Base-by-base conservation (phyloP, 2,113 vertebrate genomes). In the Dasyornis broadbenti region DNA sequence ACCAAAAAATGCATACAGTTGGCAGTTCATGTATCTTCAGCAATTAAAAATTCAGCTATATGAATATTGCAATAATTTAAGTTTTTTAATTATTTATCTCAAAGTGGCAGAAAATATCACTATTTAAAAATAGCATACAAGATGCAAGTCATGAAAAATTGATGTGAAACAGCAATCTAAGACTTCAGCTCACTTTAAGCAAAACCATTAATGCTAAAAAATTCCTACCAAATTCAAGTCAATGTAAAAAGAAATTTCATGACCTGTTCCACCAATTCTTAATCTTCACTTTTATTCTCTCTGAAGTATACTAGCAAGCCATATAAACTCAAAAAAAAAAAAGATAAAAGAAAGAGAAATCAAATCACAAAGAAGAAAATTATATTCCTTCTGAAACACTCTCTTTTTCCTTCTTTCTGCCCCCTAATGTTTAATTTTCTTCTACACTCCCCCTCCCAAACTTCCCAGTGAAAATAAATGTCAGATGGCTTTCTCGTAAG, bases 1-100 rank as follows among this genome's bases (percentile, higher is more conserved):
- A 89, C 28, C 59, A 87, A 73, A 92, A 95, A 65, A 95, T 69
- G 66, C 50, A 91, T 39, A 82, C 5, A 70, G 31, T 18, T n/a
- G 85, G 73, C 50, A 82, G 60, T 33, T 94, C 84, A 85, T 91
- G 73, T 82, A 82, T 92, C 61, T 86, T 59, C 66, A 83, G 59
- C 75, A 95, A 94, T 90, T 94, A 97, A 95, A 95, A 95, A 87
- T 95, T 92, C 82, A 95, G 54, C 54, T 91, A 82, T 88, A 94
- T 94, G 84, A 95, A 94, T 95, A 97, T 72, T 96, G 93, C 84
- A 96, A 73, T 90, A 95, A 95, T 95, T 95, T 87, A 84, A 63
- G 50, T 35, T 85, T 95, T 82, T 95, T 1, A 94, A 97, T 95
- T 90, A 95, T 94, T 94, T 82, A 96, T 65, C 40, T 88, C 10